Conservation (phyloP, 2,113 vertebrate genomes). For the Perca fluviatilis region DNA sequence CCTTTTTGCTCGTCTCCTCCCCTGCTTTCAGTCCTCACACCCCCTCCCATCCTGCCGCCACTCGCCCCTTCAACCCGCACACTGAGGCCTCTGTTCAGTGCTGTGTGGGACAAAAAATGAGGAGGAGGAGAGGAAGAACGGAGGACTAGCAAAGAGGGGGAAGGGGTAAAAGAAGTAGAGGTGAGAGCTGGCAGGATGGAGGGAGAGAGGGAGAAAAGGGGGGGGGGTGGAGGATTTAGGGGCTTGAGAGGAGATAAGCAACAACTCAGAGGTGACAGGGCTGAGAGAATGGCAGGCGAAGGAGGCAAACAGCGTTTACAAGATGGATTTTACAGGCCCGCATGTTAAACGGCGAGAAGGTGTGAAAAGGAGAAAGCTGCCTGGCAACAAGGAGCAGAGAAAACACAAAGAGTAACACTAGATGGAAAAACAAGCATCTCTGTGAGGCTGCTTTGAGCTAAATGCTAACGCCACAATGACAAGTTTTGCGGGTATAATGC, state of each 20-base stretch:
- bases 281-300: not conserved
- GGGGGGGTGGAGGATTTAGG: too few species aligned
- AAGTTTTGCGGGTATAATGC: not conserved
- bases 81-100: conserved; percentile 82
- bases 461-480: not conserved
- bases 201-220: not conserved
- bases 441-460: not conserved
- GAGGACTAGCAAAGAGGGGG: conserved; percentile 17
- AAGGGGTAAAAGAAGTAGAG: conserved; percentile 12
- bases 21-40: conserved; percentile 46
- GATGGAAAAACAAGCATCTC: not conserved
- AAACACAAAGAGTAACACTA: not conserved
- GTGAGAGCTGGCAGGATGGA: conserved; percentile 9
- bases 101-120: conserved; percentile 55
- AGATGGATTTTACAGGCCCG: conserved; percentile 62
- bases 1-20: conserved; percentile 54
- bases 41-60: conserved; percentile 47
- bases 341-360: conserved; percentile 53
- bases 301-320: conserved; percentile 38
- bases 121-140: conserved; percentile 11
- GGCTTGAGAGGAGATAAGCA: conserved; percentile 31
- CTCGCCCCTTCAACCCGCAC: conserved; percentile 60
- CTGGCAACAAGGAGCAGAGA: conserved; percentile 35
- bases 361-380: conserved; percentile 54
- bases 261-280: conserved; percentile 37